Evolutionary conservation across 2,797 vertebrate species (phyloP).

Genomic region (Anas acuta): DNA sequence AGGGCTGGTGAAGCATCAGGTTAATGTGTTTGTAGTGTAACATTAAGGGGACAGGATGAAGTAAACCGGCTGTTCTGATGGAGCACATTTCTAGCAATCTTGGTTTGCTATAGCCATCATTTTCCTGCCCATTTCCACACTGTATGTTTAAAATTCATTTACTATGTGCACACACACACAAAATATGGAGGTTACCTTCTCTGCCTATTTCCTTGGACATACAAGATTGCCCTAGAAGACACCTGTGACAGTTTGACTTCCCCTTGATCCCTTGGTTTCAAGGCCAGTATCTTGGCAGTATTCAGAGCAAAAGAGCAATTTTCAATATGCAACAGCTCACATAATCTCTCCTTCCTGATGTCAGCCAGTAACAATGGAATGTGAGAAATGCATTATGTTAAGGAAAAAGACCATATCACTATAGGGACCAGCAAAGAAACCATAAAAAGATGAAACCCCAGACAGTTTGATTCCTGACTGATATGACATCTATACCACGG

Average conservation of each 20-base stretch:
- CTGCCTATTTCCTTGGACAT: neutral
- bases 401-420: neutral
- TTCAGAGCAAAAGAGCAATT: neutral
- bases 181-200: neutral
- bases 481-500: rapidly evolving
- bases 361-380: rapidly evolving
- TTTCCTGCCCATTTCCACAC: neutral
- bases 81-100: neutral
- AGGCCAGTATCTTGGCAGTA: neutral
- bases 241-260: neutral
- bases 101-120: neutral
- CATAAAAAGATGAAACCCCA: neutral
- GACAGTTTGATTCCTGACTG: neutral
- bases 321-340: neutral
- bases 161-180: too few species aligned
- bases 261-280: neutral
- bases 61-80: neutral
- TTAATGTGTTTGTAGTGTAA: neutral
- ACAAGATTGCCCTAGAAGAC: neutral
- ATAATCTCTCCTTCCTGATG: neutral
- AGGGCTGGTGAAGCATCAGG: neutral
- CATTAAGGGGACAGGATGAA: neutral
- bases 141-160: neutral
- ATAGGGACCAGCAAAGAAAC: neutral
- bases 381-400: neutral